Conservation (phyloP, 2,113 vertebrate genomes). For the Brienomyrus longianalis region DNA sequence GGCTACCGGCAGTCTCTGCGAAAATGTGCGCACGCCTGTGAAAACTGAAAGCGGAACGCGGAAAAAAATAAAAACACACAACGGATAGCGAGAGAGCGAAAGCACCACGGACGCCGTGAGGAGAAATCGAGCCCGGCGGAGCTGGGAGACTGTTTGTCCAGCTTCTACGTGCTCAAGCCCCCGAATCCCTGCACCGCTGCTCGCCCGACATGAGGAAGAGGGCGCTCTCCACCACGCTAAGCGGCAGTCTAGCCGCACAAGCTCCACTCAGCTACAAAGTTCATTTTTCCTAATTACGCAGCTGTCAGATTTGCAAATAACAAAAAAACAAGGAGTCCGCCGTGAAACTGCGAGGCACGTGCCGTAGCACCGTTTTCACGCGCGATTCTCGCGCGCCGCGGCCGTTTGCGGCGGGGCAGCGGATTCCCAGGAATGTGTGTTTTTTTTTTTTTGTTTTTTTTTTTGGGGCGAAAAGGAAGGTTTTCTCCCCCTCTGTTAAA, state of each 20-base stretch:
- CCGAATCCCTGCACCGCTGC: slow-evolving; percentile 53
- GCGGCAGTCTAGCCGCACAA: slow-evolving; percentile 28
- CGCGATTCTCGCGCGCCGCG: background rate
- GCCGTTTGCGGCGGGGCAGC: background rate
- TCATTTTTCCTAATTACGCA: background rate
- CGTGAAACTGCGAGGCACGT: background rate
- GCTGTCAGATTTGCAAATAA: background rate
- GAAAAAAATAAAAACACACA: background rate
- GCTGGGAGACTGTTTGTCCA: background rate
- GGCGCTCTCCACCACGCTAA: slow-evolving; percentile 60
- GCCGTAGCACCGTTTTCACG: background rate
- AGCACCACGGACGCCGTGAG: background rate
- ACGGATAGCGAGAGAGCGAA: background rate
- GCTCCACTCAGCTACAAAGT: slow-evolving; percentile 33
- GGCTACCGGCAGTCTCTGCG: slow-evolving; percentile 26
- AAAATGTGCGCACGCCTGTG: background rate
- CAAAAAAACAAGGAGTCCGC: background rate
- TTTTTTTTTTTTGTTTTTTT: slow-evolving; percentile 40
- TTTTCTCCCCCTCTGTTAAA: background rate
- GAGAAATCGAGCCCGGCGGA: background rate
- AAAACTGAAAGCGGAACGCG: background rate
- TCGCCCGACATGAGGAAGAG: slow-evolving; percentile 50
- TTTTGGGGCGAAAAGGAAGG: slow-evolving; percentile 33
- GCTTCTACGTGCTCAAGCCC: background rate
- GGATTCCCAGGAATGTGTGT: slow-evolving; percentile 18